Base-by-base conservation (phyloP, 1,140 invertebrate genomes). In the Araneus ventricosus region DNA sequence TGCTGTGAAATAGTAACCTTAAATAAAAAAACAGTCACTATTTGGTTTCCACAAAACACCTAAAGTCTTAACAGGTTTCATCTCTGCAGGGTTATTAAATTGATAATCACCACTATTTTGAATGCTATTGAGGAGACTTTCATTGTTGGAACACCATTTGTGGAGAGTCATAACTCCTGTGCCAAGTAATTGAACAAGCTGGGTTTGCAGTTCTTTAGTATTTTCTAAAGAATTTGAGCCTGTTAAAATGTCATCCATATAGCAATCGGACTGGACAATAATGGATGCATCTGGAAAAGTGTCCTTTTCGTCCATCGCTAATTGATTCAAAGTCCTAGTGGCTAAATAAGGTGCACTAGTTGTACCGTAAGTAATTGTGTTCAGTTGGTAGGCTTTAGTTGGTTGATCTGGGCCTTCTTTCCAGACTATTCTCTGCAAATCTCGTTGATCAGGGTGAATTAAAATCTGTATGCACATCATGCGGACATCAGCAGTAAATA, bases 361-460 rank as follows among this genome's bases (percentile, higher is more conserved):
- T 20, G 94, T 94, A 0, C 95, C 95, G 87, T 95, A 95, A 1
- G 95, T 95, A 4, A 95, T 95, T 0, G 95, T 95, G 10, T 85
- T 94, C 14, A 95, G 90, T 59, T 93, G 30, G 94, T 94, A 95
- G n/a, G 37, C 88, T 90, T 85, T 94, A 92, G 27, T 96, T 22
- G 94, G 93, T n/a, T 95, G 63, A n/a, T 93, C 67, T 41, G 90
- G 79, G 88, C 93, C 90, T 4, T 94, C 94, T 27, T 95, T 90
- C 95, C 96, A 96, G 1, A 96, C 86, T 67, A 96, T 95, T 93
- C 95, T 90, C 87, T 96, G 95, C 27, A 94, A 95, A 86, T 75
- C 30, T n/a, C 52, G 61, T 7, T 79, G 88, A 2, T 17, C 5
- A 22, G 20, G 17, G n/a, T 39, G n/a, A 41, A 75, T 45, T 6